Conservation (phyloP, 23 tunicate species). For the Oikopleura dioica region DNA sequence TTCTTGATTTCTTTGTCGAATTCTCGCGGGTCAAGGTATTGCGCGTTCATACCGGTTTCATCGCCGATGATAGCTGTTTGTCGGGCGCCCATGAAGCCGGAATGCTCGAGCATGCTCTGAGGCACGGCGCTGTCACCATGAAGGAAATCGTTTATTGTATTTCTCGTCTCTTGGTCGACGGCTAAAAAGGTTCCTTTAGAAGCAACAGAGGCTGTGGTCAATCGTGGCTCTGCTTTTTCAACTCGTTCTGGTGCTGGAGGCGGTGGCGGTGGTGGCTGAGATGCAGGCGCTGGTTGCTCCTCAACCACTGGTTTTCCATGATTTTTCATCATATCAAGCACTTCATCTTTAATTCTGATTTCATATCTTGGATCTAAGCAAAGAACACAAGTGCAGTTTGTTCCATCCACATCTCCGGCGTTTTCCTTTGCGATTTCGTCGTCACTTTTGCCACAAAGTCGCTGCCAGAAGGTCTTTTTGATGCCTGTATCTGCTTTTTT, state of each 20-base stretch:
- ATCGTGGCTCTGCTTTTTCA: not conserved
- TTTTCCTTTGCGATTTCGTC: not conserved
- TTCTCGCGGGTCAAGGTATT: not conserved
- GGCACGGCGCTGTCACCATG: not conserved
- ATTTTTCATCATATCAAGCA: not conserved
- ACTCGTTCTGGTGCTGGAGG: not conserved
- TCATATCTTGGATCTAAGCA: not conserved
- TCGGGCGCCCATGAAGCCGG: not conserved
- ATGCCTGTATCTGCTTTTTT: not conserved
- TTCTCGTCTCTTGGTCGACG: not conserved
- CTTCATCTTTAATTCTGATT: not conserved
- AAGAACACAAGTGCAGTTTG: conserved; percentile 2
- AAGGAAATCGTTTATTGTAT: not conserved
- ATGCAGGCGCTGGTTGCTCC: not conserved
- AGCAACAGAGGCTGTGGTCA: not conserved
- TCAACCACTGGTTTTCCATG: not conserved
- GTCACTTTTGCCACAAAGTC: conserved; percentile 3
- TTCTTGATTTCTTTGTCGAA: not conserved
- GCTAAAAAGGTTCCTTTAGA: not conserved
- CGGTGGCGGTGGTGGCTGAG: not conserved
- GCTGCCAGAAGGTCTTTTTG: conserved; percentile 7
- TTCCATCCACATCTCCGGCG: not conserved
- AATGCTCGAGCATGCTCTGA: not conserved
- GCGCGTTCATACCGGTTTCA: not conserved
- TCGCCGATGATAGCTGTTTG: not conserved